Conservation (phyloP, 2,888 invertebrate genomes). For the Zeuzera pyrina region DNA sequence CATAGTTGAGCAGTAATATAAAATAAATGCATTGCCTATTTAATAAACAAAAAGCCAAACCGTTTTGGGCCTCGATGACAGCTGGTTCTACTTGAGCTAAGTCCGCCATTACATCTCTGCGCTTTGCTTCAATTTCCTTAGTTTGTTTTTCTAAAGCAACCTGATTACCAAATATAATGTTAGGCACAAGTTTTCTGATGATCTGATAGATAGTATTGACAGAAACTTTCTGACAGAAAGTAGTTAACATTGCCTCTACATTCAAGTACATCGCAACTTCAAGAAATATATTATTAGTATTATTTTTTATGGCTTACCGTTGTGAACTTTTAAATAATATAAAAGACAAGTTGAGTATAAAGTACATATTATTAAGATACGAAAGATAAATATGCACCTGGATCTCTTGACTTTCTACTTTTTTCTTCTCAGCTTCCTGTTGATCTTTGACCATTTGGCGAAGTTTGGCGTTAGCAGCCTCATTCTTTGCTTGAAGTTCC, state of each 20-base stretch:
- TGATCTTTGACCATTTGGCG: constrained; percentile 99
- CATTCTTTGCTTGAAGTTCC: constrained; percentile 97
- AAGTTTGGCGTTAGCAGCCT: constrained; percentile 98
- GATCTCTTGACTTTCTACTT: constrained; percentile 97
- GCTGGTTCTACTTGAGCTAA: constrained; percentile 98
- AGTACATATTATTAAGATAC: too few species aligned
- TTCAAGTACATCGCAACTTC: too few species aligned
- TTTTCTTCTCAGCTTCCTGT: constrained; percentile 99
- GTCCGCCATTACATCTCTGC: constrained; percentile 95
- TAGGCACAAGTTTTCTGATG: background rate
- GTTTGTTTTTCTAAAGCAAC: constrained; percentile 89
- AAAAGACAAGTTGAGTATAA: too few species aligned
- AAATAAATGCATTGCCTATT: too few species aligned
- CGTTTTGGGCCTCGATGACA: constrained; percentile 98
- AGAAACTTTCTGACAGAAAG: too few species aligned
- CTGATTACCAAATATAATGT: constrained; percentile 23
- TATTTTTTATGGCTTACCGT: too few species aligned
- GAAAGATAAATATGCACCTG: constrained; percentile 66
- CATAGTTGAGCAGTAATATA: too few species aligned
- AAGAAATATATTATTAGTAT: too few species aligned
- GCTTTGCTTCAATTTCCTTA: constrained; percentile 93
- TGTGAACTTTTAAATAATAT: too few species aligned
- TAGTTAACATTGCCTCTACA: too few species aligned
- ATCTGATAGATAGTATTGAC: too few species aligned
- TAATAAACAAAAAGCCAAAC: constrained; percentile 63